A percentile compares a stretch with the other conserved stretches of the same genome.
These are phyloP conservation scores for Sebastes minor DNA, from an alignment of 2,797 vertebrate species.

Conservation along the genomic window DNA sequence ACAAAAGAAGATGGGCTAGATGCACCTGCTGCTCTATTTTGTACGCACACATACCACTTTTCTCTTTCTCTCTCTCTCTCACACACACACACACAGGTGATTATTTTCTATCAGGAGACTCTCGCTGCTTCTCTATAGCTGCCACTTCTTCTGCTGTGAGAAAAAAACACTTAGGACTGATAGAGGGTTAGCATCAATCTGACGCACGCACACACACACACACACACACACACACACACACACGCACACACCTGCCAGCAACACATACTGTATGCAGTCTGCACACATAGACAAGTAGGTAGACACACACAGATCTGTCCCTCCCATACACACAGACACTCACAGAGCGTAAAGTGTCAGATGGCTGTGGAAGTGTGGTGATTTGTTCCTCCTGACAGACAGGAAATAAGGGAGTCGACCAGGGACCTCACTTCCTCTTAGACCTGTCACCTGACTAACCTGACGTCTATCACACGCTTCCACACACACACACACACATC, in stretches of 20 bases:
- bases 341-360: slow-evolving; percentile 38
- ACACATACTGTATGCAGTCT: slow-evolving; percentile 26
- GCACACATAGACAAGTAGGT: slow-evolving; percentile 18
- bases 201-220: slow-evolving; percentile 16
- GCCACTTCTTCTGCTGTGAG: slow-evolving; percentile 16
- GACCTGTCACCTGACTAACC: slow-evolving; percentile 59
- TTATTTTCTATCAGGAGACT: slow-evolving; percentile 51
- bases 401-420: slow-evolving; percentile 71
- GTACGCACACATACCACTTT: background rate
- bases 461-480: slow-evolving; percentile 60
- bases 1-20: background rate
- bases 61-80: background rate
- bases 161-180: slow-evolving; percentile 47
- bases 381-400: slow-evolving; percentile 73
- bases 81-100: slow-evolving; percentile 12
- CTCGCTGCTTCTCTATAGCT: slow-evolving; percentile 19
- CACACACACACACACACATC: slow-evolving; percentile 10
- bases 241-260: slow-evolving; percentile 20
- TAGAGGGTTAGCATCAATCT: slow-evolving; percentile 26
- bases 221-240: slow-evolving; percentile 2
- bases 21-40: slow-evolving; percentile 10
- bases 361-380: slow-evolving; percentile 44
- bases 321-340: slow-evolving; percentile 2
- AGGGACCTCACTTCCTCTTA: slow-evolving; percentile 70
- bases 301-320: slow-evolving; percentile 1